These are phyloP conservation scores for Melolontha melolontha DNA, from an alignment of 2,888 invertebrate genomes.

Conservation along the genomic window DNA sequence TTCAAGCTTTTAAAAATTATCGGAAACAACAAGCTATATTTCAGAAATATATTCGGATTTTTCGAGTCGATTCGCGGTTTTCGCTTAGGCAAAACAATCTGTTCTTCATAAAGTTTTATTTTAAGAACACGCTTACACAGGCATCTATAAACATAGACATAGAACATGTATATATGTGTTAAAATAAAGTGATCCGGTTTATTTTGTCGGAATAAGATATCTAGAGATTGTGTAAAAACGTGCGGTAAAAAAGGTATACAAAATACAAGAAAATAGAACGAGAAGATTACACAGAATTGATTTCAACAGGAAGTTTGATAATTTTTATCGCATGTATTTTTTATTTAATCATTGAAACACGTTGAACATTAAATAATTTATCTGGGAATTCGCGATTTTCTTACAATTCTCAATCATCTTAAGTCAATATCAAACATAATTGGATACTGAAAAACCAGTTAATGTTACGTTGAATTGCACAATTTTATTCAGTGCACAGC, in stretches of 20 bases:
- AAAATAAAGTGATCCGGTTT: not conserved
- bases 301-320: constrained; percentile 23
- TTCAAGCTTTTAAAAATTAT: too few relatives aligned
- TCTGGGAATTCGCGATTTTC: not conserved
- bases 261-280: not conserved
- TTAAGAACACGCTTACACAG: constrained; percentile 12
- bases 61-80: not conserved
- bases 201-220: not conserved
- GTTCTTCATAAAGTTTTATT: constrained; percentile 28
- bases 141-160: constrained; percentile 3
- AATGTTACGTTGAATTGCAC: constrained; percentile 6
- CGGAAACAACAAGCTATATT: too few relatives aligned
- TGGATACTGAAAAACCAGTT: not conserved
- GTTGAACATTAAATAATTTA: constrained; percentile 5
- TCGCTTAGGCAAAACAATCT: constrained; percentile 7
- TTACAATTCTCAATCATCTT: too few relatives aligned
- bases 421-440: not conserved
- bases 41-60: not conserved
- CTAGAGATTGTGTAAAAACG: not conserved
- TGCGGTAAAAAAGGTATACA: not conserved
- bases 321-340: constrained; percentile 12
- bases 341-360: too few relatives aligned
- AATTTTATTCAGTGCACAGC: not conserved
- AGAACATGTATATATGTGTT: constrained; percentile 1
- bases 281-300: not conserved